Conservation (phyloP, 2,888 invertebrate genomes). For the Acleris laterana region DNA sequence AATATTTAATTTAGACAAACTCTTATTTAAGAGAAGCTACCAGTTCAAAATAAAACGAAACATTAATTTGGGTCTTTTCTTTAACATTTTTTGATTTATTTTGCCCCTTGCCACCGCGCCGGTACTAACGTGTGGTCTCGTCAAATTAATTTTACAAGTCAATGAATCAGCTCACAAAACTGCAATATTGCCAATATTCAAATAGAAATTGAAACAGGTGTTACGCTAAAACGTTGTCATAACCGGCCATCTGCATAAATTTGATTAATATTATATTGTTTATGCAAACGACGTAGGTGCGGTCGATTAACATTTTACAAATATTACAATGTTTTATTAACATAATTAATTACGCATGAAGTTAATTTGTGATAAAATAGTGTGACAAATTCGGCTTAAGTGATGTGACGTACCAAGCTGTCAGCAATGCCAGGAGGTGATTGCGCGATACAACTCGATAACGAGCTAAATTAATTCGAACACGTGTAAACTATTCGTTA, state of each 20-base stretch:
- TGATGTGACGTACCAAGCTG: constrained; percentile 37
- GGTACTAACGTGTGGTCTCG: constrained; percentile 21
- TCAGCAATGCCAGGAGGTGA: constrained; percentile 52
- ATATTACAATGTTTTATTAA: constrained; percentile 35
- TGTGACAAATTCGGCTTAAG: constrained; percentile 31
- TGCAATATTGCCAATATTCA: constrained; percentile 50
- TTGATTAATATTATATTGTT: constrained; percentile 50
- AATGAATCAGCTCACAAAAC: constrained; percentile 48
- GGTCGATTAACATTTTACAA: constrained; percentile 36
- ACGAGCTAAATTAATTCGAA: constrained; percentile 70
- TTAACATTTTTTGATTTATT: too few species aligned
- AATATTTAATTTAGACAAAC: too few species aligned
- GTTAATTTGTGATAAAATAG: constrained; percentile 15
- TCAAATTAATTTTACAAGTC: constrained; percentile 55
- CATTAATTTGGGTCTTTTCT: too few species aligned
- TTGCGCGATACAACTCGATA: constrained; percentile 70
- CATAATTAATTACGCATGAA: constrained; percentile 23
- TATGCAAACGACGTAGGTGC: constrained; percentile 46
- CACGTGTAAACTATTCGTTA: constrained; percentile 78
- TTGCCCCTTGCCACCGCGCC: too few species aligned
- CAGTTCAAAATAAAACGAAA: too few species aligned
- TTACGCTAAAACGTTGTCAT: constrained; percentile 52
- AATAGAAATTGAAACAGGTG: constrained; percentile 54
- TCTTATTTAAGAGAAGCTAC: too few species aligned
- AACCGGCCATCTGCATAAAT: constrained; percentile 49